Percentiles rank a stretch among this genome's conserved stretches.
phyloP scores from a whole-genome alignment of 2,797 vertebrate species.

The Ciconia nigra region DNA sequence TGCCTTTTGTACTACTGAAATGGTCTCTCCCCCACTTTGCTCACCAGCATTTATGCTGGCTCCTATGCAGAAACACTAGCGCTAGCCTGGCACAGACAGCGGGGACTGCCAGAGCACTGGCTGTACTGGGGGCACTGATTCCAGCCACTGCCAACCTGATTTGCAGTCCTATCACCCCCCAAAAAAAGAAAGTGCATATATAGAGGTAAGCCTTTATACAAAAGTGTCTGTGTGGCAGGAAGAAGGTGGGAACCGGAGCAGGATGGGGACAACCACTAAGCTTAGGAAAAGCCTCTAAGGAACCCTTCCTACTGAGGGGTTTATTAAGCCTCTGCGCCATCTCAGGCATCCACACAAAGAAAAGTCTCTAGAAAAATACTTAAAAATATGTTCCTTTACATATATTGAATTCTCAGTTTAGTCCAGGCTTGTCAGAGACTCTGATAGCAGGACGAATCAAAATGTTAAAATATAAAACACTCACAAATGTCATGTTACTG shows the following conservation, averaged over 20 bases:
- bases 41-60: rapidly evolving
- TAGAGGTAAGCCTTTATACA: not conserved
- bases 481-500: not conserved
- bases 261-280: not conserved
- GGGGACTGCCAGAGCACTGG: not conserved
- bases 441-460: not conserved
- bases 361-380: not conserved
- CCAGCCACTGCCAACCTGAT: not conserved
- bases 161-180: rapidly evolving
- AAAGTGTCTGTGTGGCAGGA: not conserved
- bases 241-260: not conserved
- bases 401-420: not conserved
- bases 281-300: not conserved
- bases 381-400: not conserved
- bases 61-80: not conserved
- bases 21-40: not conserved
- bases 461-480: not conserved
- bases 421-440: not conserved
- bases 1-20: not conserved
- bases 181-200: rapidly evolving
- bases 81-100: too few relatives aligned
- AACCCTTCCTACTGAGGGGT: not conserved
- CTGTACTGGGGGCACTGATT: not conserved
- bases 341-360: not conserved
- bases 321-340: not conserved